These are phyloP conservation scores for Gracilinanus agilis DNA, from an alignment of 2,113 vertebrate species.

Conservation along the genomic window DNA sequence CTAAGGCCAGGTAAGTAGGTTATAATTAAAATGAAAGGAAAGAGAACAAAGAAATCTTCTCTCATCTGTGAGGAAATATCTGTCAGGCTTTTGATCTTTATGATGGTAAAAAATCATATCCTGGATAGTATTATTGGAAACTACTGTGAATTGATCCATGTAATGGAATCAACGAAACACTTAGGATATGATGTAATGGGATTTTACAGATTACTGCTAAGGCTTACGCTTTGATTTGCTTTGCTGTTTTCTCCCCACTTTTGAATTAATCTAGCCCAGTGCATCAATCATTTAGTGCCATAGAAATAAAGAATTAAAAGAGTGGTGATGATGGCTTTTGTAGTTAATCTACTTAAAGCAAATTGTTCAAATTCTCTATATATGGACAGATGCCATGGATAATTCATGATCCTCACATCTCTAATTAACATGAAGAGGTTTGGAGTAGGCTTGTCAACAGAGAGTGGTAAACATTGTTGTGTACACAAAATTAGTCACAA, in stretches of 20 bases:
- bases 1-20: neutral
- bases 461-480: constrained; percentile 31
- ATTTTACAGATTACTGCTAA: constrained; percentile 66
- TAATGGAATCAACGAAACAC: neutral
- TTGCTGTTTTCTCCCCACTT: constrained; percentile 47
- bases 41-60: neutral
- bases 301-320: constrained; percentile 51
- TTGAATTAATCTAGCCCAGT: constrained; percentile 37
- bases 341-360: constrained; percentile 42
- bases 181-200: neutral
- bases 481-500: constrained; percentile 23
- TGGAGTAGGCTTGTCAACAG: constrained; percentile 29
- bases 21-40: neutral
- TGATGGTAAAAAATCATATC: constrained; percentile 34
- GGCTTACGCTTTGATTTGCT: constrained; percentile 43
- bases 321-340: constrained; percentile 46
- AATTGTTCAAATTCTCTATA: constrained; percentile 55
- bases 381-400: constrained; percentile 15
- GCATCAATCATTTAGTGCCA: constrained; percentile 60
- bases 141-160: constrained; percentile 9
- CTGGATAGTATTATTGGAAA: neutral
- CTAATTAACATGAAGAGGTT: constrained; percentile 52
- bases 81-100: neutral
- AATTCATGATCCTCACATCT: constrained; percentile 59
- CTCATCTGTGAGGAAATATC: neutral